Evolutionary conservation across 2,888 invertebrate species (phyloP), one percentile per base, ranked within the genome.

Genomic region (Monoplex corrugatus): DNA sequence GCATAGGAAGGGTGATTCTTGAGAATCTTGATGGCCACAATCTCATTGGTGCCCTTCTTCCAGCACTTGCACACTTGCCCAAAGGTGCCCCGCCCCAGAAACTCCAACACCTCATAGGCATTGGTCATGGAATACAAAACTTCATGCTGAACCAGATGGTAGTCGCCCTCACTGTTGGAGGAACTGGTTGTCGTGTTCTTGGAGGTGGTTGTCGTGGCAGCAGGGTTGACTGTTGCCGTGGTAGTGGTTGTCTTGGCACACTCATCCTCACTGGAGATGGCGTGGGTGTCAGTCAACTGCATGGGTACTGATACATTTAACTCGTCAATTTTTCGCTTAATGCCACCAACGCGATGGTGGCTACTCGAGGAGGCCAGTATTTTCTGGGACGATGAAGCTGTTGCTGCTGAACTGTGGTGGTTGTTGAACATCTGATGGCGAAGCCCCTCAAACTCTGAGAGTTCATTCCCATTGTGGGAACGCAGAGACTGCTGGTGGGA

Each of bases 1-100:
- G 99, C 99, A 97, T 99, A 99, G 94, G 99, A 99, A 93, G 99
- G 99, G 97, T 99, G 99, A 97, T 99, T 99, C 97, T 99, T 99
- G 91, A 99, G 97, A 96, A 99, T 99, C 97, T 99, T 99, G 96
- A 99, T 99, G 96, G 99, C 99, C 95, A 99, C 99, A 96, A 99
- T 99, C 97, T 99, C 99, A 96, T 99, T 99, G 95, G 99, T 99
- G 96, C 99, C 99, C 96, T 99, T 99, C 97, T 99, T 99, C 99
- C 99, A 99, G 97, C 99, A 99, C 97, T 99, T 99, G 96, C 99
- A 99, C 96, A 99, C 99, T 96, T 98, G 97, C 93, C 99, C 99
- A 97, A 99, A 99, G 93, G 99, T 99, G 95, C 99, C 99, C 94
- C 99, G 98, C 94, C 99, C 99, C 95, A 99, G 97, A 97, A 99